phyloP scores from a whole-genome alignment of 2,113 vertebrate genomes.

The Eleginops maclovinus region DNA sequence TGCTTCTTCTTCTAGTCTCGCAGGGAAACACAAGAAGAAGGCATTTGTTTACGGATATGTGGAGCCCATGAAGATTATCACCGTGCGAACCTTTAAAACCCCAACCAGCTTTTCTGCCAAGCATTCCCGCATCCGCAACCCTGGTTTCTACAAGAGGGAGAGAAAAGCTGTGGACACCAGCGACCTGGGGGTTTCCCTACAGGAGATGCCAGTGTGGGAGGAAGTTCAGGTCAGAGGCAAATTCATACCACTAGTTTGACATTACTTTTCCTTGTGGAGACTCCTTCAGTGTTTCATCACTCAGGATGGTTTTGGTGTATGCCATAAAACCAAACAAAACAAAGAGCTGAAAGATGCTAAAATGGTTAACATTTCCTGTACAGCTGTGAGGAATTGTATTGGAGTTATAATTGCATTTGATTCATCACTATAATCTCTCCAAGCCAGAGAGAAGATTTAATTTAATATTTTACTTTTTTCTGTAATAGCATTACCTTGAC shows the following conservation, averaged over 20 bases:
- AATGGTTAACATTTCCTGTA: too few relatives aligned
- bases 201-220: constrained; percentile 88
- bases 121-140: constrained; percentile 88
- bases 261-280: too few relatives aligned
- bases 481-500: too few relatives aligned
- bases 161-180: constrained; percentile 91
- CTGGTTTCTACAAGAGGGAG: constrained; percentile 81
- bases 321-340: too few relatives aligned
- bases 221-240: constrained; percentile 81
- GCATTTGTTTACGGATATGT: constrained; percentile 88
- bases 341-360: too few relatives aligned
- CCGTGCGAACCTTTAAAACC: constrained; percentile 91
- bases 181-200: constrained; percentile 83
- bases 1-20: constrained; percentile 10
- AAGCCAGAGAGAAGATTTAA: too few relatives aligned
- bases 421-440: too few relatives aligned
- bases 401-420: too few relatives aligned
- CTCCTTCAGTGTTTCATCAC: too few relatives aligned
- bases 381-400: too few relatives aligned
- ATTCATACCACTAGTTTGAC: background rate
- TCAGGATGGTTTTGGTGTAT: too few relatives aligned
- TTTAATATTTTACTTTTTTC: too few relatives aligned
- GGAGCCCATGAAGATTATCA: constrained; percentile 92
- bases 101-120: constrained; percentile 91
- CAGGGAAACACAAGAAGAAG: constrained; percentile 75